Conservation (phyloP, 1,140 invertebrate species). For the Lepidostoma basale region DNA sequence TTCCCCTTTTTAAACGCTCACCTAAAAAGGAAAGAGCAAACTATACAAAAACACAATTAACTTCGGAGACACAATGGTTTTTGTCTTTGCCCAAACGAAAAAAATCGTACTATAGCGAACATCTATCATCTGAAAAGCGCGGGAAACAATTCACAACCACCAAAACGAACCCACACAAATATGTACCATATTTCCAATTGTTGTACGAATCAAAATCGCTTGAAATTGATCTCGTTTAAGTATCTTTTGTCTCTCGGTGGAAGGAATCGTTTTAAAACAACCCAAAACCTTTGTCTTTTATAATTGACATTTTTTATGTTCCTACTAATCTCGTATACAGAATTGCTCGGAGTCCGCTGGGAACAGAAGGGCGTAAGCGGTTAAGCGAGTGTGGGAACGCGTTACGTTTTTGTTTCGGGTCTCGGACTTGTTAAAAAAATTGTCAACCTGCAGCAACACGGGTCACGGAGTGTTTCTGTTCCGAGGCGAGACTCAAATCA, state of each 20-base stretch:
- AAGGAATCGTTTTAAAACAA: conserved; percentile 38
- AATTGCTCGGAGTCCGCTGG: conserved; percentile 27
- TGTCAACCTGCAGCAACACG: conserved; percentile 44
- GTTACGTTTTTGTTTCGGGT: conserved; percentile 27
- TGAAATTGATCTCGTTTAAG: neutral
- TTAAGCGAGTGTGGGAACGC: neutral
- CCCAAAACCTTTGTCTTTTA: conserved; percentile 47
- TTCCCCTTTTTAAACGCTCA: conserved; percentile 25
- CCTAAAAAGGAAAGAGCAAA: conserved; percentile 34
- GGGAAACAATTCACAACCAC: neutral
- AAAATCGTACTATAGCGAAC: conserved; percentile 32
- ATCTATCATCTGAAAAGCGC: conserved; percentile 36
- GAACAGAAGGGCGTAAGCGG: neutral
- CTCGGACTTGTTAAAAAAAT: conserved; percentile 38
- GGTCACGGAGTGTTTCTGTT: conserved; percentile 42
- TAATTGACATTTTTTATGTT: conserved; percentile 47
- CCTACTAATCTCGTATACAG: conserved; percentile 46
- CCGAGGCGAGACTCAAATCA: neutral
- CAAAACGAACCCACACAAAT: neutral
- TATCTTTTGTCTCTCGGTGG: neutral
- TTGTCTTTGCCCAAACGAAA: conserved; percentile 34
- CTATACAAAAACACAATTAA: conserved; percentile 43
- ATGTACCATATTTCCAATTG: neutral
- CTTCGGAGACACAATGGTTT: conserved; percentile 40
- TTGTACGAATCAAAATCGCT: neutral